These are phyloP conservation scores for Zaprionus africanus DNA, from an alignment of 1,140 invertebrate species.

Conservation along the genomic window DNA sequence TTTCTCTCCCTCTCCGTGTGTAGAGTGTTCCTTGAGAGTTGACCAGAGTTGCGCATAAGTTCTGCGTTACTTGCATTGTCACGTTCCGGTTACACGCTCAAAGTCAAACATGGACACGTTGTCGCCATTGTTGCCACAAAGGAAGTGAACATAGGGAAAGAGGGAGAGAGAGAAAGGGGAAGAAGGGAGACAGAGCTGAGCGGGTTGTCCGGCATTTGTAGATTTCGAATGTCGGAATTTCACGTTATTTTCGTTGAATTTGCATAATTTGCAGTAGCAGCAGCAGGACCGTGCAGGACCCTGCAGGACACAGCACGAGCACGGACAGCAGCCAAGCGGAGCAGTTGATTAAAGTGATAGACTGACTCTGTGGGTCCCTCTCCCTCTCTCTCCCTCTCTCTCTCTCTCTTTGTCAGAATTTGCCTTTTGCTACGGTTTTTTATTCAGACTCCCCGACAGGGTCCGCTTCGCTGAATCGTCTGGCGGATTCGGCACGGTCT, in stretches of 20 bases:
- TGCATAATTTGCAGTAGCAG: conserved; percentile 69
- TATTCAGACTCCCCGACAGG: conserved; percentile 4
- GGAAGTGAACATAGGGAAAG: background rate
- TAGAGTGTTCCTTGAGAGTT: background rate
- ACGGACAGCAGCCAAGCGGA: conserved; percentile 18
- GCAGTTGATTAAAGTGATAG: conserved; percentile 81
- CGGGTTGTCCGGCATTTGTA: conserved; percentile 52
- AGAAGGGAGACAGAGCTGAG: background rate
- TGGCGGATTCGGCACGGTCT: conserved; percentile 54
- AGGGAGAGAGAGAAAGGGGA: background rate
- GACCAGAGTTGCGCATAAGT: conserved; percentile 48
- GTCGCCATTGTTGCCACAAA: conserved; percentile 46
- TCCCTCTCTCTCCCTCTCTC: conserved; percentile 1
- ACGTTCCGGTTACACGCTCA: conserved; percentile 54
- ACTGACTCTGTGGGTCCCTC: conserved; percentile 36
- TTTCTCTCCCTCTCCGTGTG: background rate
- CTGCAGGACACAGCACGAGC: too few species aligned
- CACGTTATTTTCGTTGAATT: conserved; percentile 79
- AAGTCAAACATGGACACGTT: conserved; percentile 72
- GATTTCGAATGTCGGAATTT: conserved; percentile 67
- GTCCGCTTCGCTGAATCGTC: conserved; percentile 44
- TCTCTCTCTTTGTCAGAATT: conserved; percentile 1
- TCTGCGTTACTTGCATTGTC: conserved; percentile 65
- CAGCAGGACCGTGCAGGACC: conserved; percentile 12
- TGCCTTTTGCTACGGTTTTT: conserved; percentile 5